Percentiles rank a stretch among this genome's conserved stretches.
phyloP scores from a whole-genome alignment of 2,113 vertebrate species.

The Gymnocephalus cernua region DNA sequence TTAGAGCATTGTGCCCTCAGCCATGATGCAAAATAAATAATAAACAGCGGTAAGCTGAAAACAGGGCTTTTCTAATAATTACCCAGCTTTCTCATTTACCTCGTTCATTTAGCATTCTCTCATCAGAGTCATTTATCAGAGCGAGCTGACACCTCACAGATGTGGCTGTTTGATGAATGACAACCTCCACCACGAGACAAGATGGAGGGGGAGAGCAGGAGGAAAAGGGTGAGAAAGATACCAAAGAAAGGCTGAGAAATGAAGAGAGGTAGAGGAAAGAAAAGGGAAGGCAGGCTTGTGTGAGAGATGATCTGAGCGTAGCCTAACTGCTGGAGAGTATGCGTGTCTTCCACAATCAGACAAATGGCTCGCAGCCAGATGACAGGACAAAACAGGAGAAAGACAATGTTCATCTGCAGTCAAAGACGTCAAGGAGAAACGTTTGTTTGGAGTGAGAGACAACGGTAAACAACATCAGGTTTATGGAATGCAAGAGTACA shows the following conservation, averaged over 20 bases:
- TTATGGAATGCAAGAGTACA: slow-evolving; percentile 35
- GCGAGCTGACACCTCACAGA: slow-evolving; percentile 76
- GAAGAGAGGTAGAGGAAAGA: slow-evolving; percentile 38
- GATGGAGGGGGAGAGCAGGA: slow-evolving; percentile 39
- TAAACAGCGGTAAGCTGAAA: slow-evolving; percentile 61
- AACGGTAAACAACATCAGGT: slow-evolving; percentile 39
- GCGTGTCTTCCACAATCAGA: slow-evolving; percentile 72
- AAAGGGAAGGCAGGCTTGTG: slow-evolving; percentile 48
- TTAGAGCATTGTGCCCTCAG: slow-evolving; percentile 58
- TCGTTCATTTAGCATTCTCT: slow-evolving; percentile 70
- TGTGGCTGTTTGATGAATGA: slow-evolving; percentile 79
- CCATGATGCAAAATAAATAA: slow-evolving; percentile 64
- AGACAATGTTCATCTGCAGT: slow-evolving; percentile 49
- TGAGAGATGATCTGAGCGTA: slow-evolving; percentile 76
- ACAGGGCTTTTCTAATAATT: slow-evolving; percentile 73
- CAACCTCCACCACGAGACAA: slow-evolving; percentile 57
- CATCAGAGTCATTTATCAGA: slow-evolving; percentile 76
- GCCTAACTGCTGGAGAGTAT: slow-evolving; percentile 75
- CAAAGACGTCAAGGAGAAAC: slow-evolving; percentile 11
- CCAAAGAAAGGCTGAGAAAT: slow-evolving; percentile 40
- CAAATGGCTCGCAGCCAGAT: slow-evolving; percentile 74
- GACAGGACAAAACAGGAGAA: slow-evolving; percentile 45
- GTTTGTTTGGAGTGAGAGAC: slow-evolving; percentile 43
- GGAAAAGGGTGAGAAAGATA: slow-evolving; percentile 30
- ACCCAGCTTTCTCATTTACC: slow-evolving; percentile 72